Percentiles rank a stretch among this genome's conserved stretches.
phyloP scores from a whole-genome alignment of 2,797 vertebrate genomes.

The Enteromius fasciolatus region DNA sequence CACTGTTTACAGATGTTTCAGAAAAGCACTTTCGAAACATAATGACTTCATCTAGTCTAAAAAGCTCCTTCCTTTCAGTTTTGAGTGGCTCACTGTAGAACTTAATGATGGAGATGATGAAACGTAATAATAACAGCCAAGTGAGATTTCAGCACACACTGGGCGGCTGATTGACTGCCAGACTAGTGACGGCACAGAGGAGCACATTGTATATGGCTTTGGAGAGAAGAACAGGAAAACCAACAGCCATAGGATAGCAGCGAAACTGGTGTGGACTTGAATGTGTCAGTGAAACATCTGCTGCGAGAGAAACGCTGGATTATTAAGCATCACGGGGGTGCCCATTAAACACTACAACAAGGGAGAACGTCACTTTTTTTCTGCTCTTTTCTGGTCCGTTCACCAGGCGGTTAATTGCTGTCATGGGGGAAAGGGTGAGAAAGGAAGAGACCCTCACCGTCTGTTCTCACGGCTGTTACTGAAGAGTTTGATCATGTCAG shows the following conservation, averaged over 20 bases:
- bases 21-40: constrained; percentile 30
- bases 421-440: constrained; percentile 18
- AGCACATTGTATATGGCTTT: constrained; percentile 9
- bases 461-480: constrained; percentile 96
- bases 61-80: constrained; percentile 33
- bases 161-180: constrained; percentile 40
- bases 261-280: constrained; percentile 17
- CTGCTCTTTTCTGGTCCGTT: constrained; percentile 53
- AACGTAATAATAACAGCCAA: constrained; percentile 45
- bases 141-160: constrained; percentile 32
- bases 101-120: constrained; percentile 49
- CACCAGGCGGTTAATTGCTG: constrained; percentile 63
- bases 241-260: not conserved
- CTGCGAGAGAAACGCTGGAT: constrained; percentile 58
- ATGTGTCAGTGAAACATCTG: constrained; percentile 62
- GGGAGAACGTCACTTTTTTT: constrained; percentile 20
- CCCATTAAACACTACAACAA: constrained; percentile 54
- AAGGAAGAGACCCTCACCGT: constrained; percentile 79
- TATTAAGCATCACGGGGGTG: constrained; percentile 59
- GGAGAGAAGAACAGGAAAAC: constrained; percentile 9
- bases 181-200: constrained; percentile 33
- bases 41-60: constrained; percentile 17
- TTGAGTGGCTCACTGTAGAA: constrained; percentile 28
- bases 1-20: constrained; percentile 32
- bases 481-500: constrained; percentile 98